These are phyloP conservation scores for Synanthedon myopaeformis DNA, from an alignment of 2,888 invertebrate species.

Conservation along the genomic window DNA sequence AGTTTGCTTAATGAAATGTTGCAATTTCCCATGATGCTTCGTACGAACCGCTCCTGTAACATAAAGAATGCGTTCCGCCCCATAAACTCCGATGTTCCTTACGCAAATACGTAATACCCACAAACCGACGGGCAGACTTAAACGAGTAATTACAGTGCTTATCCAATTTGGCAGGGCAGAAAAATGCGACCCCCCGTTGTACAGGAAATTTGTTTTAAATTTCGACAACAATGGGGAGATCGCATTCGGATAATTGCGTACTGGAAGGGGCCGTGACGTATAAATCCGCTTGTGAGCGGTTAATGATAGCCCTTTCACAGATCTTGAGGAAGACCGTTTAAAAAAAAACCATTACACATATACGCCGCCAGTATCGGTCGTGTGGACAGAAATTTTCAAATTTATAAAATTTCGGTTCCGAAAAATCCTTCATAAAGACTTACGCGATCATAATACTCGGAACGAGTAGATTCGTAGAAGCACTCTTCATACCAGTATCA, in stretches of 20 bases:
- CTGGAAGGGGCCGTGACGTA: slow-evolving; percentile 58
- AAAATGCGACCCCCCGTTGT: slow-evolving; percentile 61
- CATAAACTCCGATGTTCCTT: slow-evolving; percentile 41
- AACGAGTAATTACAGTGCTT: slow-evolving; percentile 66
- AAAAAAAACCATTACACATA: slow-evolving; percentile 17
- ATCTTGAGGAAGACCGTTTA: slow-evolving; percentile 14
- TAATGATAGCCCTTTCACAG: slow-evolving; percentile 45
- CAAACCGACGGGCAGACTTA: slow-evolving; percentile 34
- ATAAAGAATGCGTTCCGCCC: slow-evolving; percentile 22
- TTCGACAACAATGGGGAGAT: slow-evolving; percentile 70
- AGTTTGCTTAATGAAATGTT: not conserved
- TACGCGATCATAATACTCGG: no score
- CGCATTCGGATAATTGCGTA: slow-evolving; percentile 57
- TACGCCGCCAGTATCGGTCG: slow-evolving; percentile 8
- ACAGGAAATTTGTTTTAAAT: slow-evolving; percentile 70
- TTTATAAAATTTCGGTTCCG: no score
- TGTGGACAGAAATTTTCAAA: no score
- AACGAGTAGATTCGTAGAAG: no score
- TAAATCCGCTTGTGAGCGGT: slow-evolving; percentile 56
- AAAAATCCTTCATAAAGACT: no score
- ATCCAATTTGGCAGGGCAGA: slow-evolving; percentile 67
- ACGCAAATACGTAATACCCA: slow-evolving; percentile 36
- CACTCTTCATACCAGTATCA: no score
- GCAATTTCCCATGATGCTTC: not conserved
- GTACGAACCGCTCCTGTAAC: not conserved